phyloP scores from a whole-genome alignment of 92 coral and sea anemone genomes.

The Palythoa heliodiscus region DNA sequence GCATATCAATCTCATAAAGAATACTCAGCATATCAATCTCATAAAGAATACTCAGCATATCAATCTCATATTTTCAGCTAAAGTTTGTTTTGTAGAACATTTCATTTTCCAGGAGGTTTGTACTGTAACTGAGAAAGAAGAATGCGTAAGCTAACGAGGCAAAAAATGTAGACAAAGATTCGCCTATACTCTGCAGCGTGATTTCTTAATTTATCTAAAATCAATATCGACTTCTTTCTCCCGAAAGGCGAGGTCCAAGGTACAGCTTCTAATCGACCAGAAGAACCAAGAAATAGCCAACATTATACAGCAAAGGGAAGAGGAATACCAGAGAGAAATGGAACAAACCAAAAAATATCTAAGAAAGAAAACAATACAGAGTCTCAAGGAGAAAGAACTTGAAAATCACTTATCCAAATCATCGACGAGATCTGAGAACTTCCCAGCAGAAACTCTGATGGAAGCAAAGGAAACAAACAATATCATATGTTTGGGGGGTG shows the following conservation, averaged over 20 bases:
- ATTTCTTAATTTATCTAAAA: too few species aligned
- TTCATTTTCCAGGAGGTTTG: too few species aligned
- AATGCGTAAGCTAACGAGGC: too few species aligned
- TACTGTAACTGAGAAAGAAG: too few species aligned
- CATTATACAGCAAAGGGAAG: background rate
- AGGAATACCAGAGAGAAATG: constrained; percentile 1
- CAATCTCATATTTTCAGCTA: too few species aligned
- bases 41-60: too few species aligned
- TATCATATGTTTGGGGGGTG: background rate
- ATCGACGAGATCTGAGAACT: background rate
- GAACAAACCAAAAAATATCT: constrained; percentile 1
- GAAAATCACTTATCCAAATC: background rate
- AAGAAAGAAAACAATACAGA: background rate
- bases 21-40: too few species aligned
- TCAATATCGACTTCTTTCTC: background rate
- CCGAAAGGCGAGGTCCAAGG: constrained; percentile 27
- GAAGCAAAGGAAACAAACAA: background rate
- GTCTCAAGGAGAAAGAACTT: background rate
- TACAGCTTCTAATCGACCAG: constrained; percentile 12
- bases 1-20: too few species aligned
- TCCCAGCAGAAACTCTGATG: background rate
- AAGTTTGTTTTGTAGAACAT: too few species aligned
- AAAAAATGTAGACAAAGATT: too few species aligned
- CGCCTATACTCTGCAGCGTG: too few species aligned
- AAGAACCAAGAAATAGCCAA: constrained; percentile 37